A percentile compares a stretch with the other conserved stretches of the same genome.
phyloP scores from a whole-genome alignment of 2,113 vertebrate species.

The Scopus umbretta region DNA sequence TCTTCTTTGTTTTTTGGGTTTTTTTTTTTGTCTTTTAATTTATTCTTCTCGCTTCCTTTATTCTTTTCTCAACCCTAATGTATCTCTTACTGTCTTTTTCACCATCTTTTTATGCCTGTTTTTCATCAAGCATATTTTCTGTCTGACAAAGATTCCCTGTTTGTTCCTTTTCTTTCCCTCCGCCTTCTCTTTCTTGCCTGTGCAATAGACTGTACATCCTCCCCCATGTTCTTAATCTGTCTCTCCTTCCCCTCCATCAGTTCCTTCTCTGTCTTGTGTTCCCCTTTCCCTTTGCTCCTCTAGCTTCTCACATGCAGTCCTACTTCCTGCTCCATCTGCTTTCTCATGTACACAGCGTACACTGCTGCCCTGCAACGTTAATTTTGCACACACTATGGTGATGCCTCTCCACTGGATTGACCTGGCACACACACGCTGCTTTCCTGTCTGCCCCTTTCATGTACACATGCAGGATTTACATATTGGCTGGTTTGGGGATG shows the following conservation, averaged over 20 bases:
- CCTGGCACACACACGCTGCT: neutral
- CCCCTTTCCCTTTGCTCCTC: neutral
- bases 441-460: neutral
- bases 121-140: neutral
- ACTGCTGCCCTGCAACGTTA: neutral
- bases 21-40: neutral
- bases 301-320: neutral
- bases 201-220: neutral
- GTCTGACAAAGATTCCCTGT: neutral
- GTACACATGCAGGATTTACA: neutral
- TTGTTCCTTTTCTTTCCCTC: neutral
- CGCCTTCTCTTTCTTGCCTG: neutral
- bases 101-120: neutral
- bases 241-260: neutral
- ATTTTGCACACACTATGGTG: neutral
- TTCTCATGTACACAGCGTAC: neutral
- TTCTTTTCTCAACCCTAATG: neutral
- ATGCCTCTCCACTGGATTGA: neutral
- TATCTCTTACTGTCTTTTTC: neutral
- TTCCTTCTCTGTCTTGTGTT: slow-evolving; percentile 24
- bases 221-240: neutral
- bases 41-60: neutral
- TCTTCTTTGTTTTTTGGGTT: neutral
- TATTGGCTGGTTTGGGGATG: neutral
- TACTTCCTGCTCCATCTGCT: neutral